Evolutionary conservation across 2,888 invertebrate genomes (phyloP), one percentile per base, ranked within the genome.

Genomic region (Cyrtodaria siliqua): DNA sequence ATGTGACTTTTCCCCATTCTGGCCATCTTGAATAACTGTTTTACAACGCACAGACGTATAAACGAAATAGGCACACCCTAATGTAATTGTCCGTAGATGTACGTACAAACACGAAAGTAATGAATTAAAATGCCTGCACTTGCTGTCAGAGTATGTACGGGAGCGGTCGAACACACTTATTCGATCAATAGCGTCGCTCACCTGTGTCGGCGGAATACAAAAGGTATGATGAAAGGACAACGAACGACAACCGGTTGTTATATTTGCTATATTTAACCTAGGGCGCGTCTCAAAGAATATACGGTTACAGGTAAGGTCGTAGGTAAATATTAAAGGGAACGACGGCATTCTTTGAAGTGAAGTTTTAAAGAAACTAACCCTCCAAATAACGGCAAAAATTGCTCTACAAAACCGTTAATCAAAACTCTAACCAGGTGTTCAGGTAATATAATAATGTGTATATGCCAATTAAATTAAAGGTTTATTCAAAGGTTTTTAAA

Each of bases 1-100:
- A 84, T 40, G 49, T 82, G 82, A 67, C 81, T 73, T 33, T 61
- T 64, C 14, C 80, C 71, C 61, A 76, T 72, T n/a, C 73, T 64
- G 12, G 72, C 80, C 80, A 80, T 80, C 42, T 26, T 60, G 16
- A 23, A 18, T 16, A 16, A 4, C 26, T 44, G n/a, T 27, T 3
- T 20, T 59, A 23, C 33, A 12, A 12, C 33, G 18, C 55, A 55
- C 55, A 29, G 55, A 33, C 55, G 29, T 14, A 27, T n/a, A 26
- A 55, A n/a, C 16, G 14, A 4, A 33, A 33, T 16, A 47, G 47
- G 20, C 47, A 47, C 18, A 33, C 33, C n/a, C n/a, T n/a, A n/a
- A n/a, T n/a, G n/a, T n/a, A n/a, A n/a, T n/a, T n/a, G n/a, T n/a
- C n/a, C n/a, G n/a, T n/a, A n/a, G n/a, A n/a, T n/a, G n/a, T n/a